These are phyloP conservation scores for Pteronotus mesoamericanus DNA, from an alignment of 2,797 vertebrate species.

Conservation along the genomic window DNA sequence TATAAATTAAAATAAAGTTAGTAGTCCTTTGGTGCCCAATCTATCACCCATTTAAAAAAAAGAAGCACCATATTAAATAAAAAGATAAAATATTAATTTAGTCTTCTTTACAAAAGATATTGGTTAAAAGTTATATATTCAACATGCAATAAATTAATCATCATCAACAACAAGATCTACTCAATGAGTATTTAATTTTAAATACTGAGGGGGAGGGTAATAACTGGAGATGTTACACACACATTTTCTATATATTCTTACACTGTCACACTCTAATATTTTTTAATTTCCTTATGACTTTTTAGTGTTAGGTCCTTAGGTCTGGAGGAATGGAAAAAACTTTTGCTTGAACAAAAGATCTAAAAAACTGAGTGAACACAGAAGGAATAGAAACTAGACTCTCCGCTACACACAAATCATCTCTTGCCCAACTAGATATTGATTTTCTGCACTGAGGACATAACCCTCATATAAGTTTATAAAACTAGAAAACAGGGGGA, in stretches of 20 bases:
- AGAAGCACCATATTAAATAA: not conserved
- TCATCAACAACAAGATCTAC: not conserved
- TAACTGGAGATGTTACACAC: not conserved
- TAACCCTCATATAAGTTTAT: not conserved
- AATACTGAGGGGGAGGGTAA: not conserved
- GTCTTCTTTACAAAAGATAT: not conserved
- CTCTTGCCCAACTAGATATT: not conserved
- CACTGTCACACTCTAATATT: not conserved
- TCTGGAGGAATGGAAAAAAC: not conserved
- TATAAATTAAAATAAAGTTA: not conserved
- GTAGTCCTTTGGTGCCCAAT: not conserved
- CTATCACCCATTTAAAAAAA: not conserved
- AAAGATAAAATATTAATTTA: conserved; percentile 10
- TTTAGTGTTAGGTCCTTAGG: not conserved
- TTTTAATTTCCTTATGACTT: not conserved
- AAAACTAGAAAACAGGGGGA: not conserved
- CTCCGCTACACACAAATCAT: rapidly evolving
- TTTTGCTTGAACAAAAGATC: not conserved
- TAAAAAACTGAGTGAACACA: not conserved
- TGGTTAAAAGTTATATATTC: not conserved
- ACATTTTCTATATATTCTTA: not conserved
- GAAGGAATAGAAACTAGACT: not conserved
- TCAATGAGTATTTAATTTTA: not conserved
- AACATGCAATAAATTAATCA: not conserved
- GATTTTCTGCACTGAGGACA: not conserved